These are phyloP conservation scores for Montipora capricornis DNA, from an alignment of 64 coral and sea anemone genomes.

Conservation along the genomic window DNA sequence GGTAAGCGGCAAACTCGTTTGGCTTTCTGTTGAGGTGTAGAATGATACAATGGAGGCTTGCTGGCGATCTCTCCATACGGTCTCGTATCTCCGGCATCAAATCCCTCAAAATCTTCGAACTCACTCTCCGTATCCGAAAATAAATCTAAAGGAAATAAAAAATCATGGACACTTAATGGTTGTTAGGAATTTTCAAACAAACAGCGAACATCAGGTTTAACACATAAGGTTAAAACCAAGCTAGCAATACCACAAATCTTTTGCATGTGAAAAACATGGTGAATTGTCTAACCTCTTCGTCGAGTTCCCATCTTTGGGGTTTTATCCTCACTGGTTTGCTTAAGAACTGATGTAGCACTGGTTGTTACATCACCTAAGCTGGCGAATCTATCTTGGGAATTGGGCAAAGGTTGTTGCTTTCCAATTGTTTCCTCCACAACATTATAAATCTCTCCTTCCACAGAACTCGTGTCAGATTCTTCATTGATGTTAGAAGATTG, in stretches of 20 bases:
- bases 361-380: neutral
- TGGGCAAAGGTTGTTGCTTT: neutral
- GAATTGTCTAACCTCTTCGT: neutral
- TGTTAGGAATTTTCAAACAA: too few species aligned
- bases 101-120: neutral
- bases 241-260: neutral
- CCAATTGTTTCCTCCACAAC: neutral
- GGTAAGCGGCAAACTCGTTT: neutral
- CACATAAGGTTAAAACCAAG: neutral
- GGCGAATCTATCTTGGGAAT: neutral
- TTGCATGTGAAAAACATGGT: neutral
- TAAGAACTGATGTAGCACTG: neutral
- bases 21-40: neutral
- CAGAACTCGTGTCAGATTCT: neutral
- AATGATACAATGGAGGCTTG: neutral
- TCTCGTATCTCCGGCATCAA: neutral
- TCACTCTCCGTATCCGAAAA: constrained; percentile 8
- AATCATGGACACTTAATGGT: too few species aligned
- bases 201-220: too few species aligned
- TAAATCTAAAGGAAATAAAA: neutral
- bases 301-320: neutral
- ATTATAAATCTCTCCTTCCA: neutral
- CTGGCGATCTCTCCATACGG: neutral
- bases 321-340: neutral
- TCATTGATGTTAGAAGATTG: neutral